Percentiles rank a stretch among this genome's conserved stretches.
Conservation (phyloP, 2,797 vertebrate species). For the Aselliscus stoliczkanus region DNA sequence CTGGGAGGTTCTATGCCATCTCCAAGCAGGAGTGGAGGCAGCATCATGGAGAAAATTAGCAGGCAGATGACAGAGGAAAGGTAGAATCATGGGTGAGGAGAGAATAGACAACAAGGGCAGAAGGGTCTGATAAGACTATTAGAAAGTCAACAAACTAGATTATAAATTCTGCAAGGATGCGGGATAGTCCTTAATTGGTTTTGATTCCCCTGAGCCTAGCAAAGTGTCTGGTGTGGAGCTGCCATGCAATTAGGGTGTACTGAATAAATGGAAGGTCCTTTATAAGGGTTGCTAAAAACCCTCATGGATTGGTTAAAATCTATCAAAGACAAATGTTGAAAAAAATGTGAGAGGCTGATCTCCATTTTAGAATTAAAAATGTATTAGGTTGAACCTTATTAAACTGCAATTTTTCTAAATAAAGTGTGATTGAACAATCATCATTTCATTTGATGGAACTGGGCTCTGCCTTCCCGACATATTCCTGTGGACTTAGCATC, state of each 20-base stretch:
- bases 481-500: neutral
- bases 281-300: neutral
- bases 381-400: neutral
- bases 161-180: neutral
- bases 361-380: conserved; percentile 18
- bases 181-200: neutral
- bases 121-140: neutral
- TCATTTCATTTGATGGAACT: neutral
- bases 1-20: neutral
- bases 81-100: neutral
- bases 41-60: neutral
- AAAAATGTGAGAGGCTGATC: neutral
- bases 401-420: neutral
- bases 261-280: neutral
- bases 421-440: neutral
- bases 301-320: neutral
- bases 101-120: neutral
- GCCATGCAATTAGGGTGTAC: accelerated
- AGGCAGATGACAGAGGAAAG: neutral
- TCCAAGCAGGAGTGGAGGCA: neutral
- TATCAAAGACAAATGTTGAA: neutral
- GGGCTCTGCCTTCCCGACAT: neutral
- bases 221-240: neutral
- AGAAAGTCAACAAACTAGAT: neutral
- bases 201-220: neutral